Base-by-base conservation (phyloP, 2,113 vertebrate genomes). In the Myxocyprinus asiaticus region DNA sequence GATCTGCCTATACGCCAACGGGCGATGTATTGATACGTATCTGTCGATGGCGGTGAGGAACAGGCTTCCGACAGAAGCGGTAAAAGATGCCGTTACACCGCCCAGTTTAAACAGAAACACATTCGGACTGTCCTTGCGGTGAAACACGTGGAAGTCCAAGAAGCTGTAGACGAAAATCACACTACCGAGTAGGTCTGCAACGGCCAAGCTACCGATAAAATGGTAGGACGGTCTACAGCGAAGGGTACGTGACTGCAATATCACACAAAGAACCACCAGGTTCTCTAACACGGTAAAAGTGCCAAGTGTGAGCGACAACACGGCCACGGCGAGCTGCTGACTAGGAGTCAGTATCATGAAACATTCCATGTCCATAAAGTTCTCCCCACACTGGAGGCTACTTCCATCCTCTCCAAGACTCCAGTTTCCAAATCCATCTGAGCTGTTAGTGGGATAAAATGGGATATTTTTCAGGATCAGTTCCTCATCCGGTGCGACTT, bases 361-460 rank as follows among this genome's bases (percentile, higher is more conserved):
- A 82, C 98, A 99, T 86, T 99, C 98, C 97, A 99, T 99, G 93
- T 99, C 97, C 98, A 99, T 98, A 79, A 99, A 99, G 93, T 99
- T 99, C 92, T 98, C 96, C 17, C 97, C 97, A 11, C 98, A 99
- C 72, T 98, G 95, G 83, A 98, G 93, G 59, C 86, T 96, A 50
- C 94, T 93, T 0, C 95, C 94, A 67, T 94, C 96, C 53, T 97
- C 96, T 85, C 91, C 95, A 0, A 95, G 93, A 78, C 94, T 97
- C 88, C 95, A 93, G 91, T 97, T 97, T 85, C 94, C 92, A 84
- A 96, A 95, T 83, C 95, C 92, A 79, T 98, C 97, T 6, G 96
- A 96, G 80, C 95, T 91, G 82, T 99, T 99, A 80, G 94, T 93
- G 74, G 95, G 94, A 85, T 93, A 97, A 79, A 94, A 94, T 0